phyloP scores from a whole-genome alignment of 2,888 invertebrate species.

The Mimas tiliae region DNA sequence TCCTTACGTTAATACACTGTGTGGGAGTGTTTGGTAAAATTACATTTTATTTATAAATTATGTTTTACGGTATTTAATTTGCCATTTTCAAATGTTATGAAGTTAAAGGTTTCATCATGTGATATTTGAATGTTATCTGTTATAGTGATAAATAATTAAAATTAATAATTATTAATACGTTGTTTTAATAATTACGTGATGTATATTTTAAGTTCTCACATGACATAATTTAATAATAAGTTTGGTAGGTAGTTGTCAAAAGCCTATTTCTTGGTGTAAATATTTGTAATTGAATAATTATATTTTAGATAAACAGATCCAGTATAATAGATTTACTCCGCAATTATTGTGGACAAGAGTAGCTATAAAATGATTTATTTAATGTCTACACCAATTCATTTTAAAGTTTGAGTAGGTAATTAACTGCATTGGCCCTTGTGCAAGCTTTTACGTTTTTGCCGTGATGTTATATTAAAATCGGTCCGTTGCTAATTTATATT shows the following conservation, averaged over 20 bases:
- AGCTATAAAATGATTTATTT: slow-evolving; percentile 22
- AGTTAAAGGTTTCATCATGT: slow-evolving; percentile 79
- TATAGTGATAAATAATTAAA: slow-evolving; percentile 73
- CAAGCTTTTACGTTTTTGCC: slow-evolving; percentile 1
- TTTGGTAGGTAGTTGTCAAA: slow-evolving; percentile 43
- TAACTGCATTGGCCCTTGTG: slow-evolving; percentile 7
- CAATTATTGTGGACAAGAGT: slow-evolving; percentile 28
- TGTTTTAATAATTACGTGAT: slow-evolving; percentile 65
- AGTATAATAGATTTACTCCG: slow-evolving; percentile 37
- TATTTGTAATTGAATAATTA: slow-evolving; percentile 50
- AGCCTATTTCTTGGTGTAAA: slow-evolving; percentile 66
- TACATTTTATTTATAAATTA: slow-evolving; percentile 55
- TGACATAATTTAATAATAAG: slow-evolving; percentile 65
- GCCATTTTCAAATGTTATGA: slow-evolving; percentile 71
- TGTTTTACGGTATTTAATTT: slow-evolving; percentile 55
- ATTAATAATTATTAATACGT: slow-evolving; percentile 64
- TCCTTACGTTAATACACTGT: slow-evolving; percentile 49
- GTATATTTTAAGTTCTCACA: slow-evolving; percentile 69
- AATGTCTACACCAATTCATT: slow-evolving; percentile 7
- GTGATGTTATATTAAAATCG: slow-evolving; percentile 11
- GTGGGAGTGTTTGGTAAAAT: slow-evolving; percentile 43
- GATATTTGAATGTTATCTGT: slow-evolving; percentile 84
- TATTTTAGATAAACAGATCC: slow-evolving; percentile 36
- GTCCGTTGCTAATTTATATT: slow-evolving; percentile 37
- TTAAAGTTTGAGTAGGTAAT: slow-evolving; percentile 5